Evolutionary conservation across 2,797 vertebrate genomes (phyloP).

Genomic region (Centropyge bicolor): DNA sequence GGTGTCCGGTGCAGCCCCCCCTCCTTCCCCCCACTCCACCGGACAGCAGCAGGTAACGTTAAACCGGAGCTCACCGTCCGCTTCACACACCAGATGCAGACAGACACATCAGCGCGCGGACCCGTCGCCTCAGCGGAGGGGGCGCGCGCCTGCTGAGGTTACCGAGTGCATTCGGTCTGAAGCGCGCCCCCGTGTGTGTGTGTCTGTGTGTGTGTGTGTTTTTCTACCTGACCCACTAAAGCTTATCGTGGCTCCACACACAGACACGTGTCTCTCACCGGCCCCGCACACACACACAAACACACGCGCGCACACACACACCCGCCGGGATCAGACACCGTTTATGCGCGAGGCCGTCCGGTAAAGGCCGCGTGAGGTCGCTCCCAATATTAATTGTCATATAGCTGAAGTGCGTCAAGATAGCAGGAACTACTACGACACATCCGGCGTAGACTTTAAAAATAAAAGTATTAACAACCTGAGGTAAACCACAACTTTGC

Average conservation of each 20-base stretch:
- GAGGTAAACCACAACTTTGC: neutral
- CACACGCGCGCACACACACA: conserved; percentile 6
- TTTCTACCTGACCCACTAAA: conserved; percentile 77
- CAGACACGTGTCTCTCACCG: conserved; percentile 55
- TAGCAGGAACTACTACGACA: neutral
- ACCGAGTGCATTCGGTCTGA: conserved; percentile 80
- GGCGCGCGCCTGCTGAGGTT: conserved; percentile 76
- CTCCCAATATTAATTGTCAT: conserved; percentile 74
- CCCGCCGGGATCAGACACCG: conserved; percentile 56
- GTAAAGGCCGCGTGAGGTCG: conserved; percentile 82
- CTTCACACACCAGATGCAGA: conserved; percentile 73
- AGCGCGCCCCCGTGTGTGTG: conserved; percentile 66
- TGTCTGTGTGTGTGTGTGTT: no score
- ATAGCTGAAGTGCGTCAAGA: conserved; percentile 33
- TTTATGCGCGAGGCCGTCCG: conserved; percentile 53
- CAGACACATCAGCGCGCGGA: conserved; percentile 79
- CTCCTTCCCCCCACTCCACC: neutral
- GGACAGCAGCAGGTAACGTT: conserved; percentile 57
- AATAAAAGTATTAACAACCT: conserved; percentile 58
- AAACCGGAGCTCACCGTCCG: conserved; percentile 64
- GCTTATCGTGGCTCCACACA: conserved; percentile 58
- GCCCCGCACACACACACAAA: conserved; percentile 25
- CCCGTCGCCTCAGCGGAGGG: conserved; percentile 55
- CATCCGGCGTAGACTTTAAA: conserved; percentile 51
- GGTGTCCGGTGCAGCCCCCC: conserved; percentile 22